Evolutionary conservation across 2,797 vertebrate species (phyloP).

Genomic region (Tapera naevia): DNA sequence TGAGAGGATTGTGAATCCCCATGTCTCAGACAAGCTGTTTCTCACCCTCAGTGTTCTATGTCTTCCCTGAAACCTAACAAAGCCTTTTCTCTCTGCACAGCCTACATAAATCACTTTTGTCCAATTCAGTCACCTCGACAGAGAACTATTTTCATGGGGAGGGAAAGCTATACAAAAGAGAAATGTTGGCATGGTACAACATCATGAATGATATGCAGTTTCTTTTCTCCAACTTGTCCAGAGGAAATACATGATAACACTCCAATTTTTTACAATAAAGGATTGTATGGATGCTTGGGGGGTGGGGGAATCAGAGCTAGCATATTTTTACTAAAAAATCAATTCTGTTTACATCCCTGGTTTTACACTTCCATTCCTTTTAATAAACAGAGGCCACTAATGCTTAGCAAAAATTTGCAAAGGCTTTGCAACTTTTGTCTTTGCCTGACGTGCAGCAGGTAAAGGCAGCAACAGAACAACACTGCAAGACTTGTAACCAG

Average conservation of each 20-base stretch:
- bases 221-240: background rate
- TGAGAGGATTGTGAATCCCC: conserved; percentile 17
- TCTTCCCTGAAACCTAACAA: conserved; percentile 48
- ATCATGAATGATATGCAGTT: background rate
- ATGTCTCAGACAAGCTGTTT: conserved; percentile 44
- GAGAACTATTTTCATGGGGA: conserved; percentile 35
- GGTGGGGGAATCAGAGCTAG: background rate
- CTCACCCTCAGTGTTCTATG: background rate
- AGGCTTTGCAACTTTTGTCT: background rate
- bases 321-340: background rate
- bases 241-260: background rate
- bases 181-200: background rate
- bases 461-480: background rate
- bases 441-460: background rate
- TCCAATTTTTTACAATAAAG: background rate
- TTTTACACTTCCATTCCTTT: background rate
- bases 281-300: background rate
- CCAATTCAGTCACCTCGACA: conserved; percentile 21
- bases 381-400: background rate
- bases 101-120: conserved; percentile 60
- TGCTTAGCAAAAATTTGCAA: background rate
- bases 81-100: conserved; percentile 12
- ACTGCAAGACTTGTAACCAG: background rate
- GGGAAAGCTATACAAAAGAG: background rate
- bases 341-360: background rate